These are phyloP conservation scores for Chaetodon trifasciatus DNA, from an alignment of 2,797 vertebrate genomes.

Conservation along the genomic window DNA sequence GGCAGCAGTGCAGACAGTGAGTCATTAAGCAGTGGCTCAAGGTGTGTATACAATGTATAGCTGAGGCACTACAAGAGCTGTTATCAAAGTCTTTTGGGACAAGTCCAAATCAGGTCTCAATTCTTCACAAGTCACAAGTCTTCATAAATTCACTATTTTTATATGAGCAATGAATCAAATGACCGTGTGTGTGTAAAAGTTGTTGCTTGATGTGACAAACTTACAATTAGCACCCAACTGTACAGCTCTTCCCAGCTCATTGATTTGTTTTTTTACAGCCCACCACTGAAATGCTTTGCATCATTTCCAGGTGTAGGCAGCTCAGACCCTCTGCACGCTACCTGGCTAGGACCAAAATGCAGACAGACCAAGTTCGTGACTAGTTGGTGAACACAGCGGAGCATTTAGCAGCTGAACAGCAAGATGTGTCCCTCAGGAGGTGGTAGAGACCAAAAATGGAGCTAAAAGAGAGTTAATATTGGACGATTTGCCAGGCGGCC, in stretches of 20 bases:
- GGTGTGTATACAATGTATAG: constrained; percentile 25
- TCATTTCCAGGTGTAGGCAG: not conserved
- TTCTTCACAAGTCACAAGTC: not conserved
- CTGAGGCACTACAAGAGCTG: not conserved
- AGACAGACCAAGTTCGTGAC: not conserved
- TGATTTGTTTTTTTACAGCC: not conserved
- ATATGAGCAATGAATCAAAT: not conserved
- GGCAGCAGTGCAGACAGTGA: constrained; percentile 40
- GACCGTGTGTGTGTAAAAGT: not conserved
- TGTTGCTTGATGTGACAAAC: not conserved
- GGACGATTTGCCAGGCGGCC: not conserved
- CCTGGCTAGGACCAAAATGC: not conserved
- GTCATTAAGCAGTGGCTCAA: constrained; percentile 29
- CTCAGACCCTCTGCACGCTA: not conserved
- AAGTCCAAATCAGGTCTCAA: not conserved
- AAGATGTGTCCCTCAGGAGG: not conserved
- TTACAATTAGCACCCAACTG: not conserved
- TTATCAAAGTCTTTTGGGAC: not conserved
- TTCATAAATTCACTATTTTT: not conserved
- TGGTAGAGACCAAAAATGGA: not conserved
- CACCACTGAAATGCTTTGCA: not conserved
- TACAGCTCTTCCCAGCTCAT: not conserved
- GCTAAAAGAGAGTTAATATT: not conserved
- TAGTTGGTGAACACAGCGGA: not conserved
- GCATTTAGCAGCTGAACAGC: not conserved